Evolutionary conservation across 2,888 invertebrate genomes (phyloP).

Genomic region (Drosophila neonasuta): DNA sequence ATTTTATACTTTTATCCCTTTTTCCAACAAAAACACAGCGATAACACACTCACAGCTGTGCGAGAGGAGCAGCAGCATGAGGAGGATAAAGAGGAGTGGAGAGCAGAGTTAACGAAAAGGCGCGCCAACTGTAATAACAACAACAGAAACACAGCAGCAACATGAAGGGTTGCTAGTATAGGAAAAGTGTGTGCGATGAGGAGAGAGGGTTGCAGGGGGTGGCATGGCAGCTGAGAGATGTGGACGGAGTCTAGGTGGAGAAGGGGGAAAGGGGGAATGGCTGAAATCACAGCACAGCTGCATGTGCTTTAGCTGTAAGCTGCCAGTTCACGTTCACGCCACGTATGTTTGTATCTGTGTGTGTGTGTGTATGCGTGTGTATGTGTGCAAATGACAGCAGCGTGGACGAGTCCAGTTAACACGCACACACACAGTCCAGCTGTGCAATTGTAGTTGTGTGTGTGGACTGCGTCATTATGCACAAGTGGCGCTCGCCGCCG

Average conservation of each 20-base stretch:
- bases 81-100: not conserved
- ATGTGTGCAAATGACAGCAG: conserved; percentile 68
- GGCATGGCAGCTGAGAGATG: not conserved
- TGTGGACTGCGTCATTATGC: conserved; percentile 70
- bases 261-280: not conserved
- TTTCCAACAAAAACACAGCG: conserved; percentile 67
- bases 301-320: conserved; percentile 74
- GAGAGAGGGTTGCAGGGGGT: not conserved
- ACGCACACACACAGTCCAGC: conserved; percentile 34
- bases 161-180: conserved; percentile 35
- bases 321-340: conserved; percentile 56
- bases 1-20: conserved; percentile 77
- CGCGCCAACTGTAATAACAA: conserved; percentile 74
- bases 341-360: conserved; percentile 31
- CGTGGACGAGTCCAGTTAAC: conserved; percentile 56
- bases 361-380: conserved; percentile 36
- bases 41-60: conserved; percentile 25
- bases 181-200: not conserved
- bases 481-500: conserved; percentile 67
- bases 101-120: conserved; percentile 70
- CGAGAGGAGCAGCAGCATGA: not conserved
- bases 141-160: conserved; percentile 36
- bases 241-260: not conserved
- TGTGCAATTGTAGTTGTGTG: conserved; percentile 23
- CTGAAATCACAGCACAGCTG: conserved; percentile 75